Evolutionary conservation across 2,113 vertebrate species (phyloP), one percentile per base, ranked within the genome.

Genomic region (Anhinga rufa): DNA sequence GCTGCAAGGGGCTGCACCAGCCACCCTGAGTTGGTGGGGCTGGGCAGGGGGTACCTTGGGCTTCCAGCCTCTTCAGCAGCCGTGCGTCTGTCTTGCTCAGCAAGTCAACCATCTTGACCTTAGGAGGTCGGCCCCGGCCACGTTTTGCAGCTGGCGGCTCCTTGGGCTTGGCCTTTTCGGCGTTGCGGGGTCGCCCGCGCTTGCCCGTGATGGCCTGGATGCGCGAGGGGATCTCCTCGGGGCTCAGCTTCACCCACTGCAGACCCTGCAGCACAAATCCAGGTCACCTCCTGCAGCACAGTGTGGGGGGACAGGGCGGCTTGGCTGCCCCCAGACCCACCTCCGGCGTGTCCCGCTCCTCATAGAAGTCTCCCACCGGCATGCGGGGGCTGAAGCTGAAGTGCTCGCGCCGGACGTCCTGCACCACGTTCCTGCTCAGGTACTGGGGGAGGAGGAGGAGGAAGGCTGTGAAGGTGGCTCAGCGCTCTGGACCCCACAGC

Each of bases 341-440:
- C 99, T 99, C 99, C 0, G 98, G 94, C 4, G 98, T 99, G 74
- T 99, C 99, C 95, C 98, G 98, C 92, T 99, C 99, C 98, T 99
- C 99, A n/a, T 99, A 99, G 95, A 99, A 99, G 66, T 99, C 99
- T 55, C 99, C 99, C 72, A 99, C 98, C 6, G 99, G 99, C 99
- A 99, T 99, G 14, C 99, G 98, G 31, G 99, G 99, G 94, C 99
- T 99, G 98, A 99, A 99, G 97, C 99, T 99, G 98, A 99, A 99
- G 96, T 99, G 99, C 82, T 99, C 99, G 6, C 99, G 99, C 46
- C 98, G 98, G 36, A 99, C 99, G 4, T 95, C 97, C n/a, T 98
- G 98, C 75, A 98, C 98, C 68, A 98, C 96, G 20, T 99, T 99
- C 96, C 98, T 99, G 96, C 98, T 99, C 97, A 99, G 97, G 97